A percentile compares a stretch with the other conserved stretches of the same genome.
These are phyloP conservation scores for Geotrypetes seraphini DNA, from an alignment of 2,797 vertebrate genomes.

Conservation along the genomic window DNA sequence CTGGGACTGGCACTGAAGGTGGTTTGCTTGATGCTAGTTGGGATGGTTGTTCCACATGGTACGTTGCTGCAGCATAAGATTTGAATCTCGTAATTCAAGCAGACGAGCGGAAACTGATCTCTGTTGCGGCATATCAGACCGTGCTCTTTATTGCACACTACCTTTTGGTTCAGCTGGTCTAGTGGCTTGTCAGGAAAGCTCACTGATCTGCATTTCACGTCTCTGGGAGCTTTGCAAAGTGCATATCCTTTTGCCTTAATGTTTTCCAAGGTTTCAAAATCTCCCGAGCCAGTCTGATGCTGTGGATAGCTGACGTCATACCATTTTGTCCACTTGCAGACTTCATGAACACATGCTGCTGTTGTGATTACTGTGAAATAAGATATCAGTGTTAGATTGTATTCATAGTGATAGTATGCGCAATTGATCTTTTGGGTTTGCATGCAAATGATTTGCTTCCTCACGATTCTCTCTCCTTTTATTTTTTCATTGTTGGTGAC, in stretches of 20 bases:
- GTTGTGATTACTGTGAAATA: constrained; percentile 12
- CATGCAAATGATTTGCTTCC: neutral
- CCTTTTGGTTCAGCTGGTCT: constrained; percentile 25
- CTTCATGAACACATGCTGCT: constrained; percentile 33
- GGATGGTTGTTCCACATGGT: constrained; percentile 13
- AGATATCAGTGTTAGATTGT: neutral
- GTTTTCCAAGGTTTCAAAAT: constrained; percentile 41
- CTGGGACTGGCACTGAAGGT: neutral
- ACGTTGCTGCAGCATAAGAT: constrained; percentile 35
- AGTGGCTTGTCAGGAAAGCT: neutral
- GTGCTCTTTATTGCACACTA: constrained; percentile 17
- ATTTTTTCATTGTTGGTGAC: no score
- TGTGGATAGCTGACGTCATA: constrained; percentile 27
- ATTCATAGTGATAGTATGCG: no score
- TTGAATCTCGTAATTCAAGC: constrained; percentile 48
- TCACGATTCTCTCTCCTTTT: no score
- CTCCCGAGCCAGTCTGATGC: constrained; percentile 20
- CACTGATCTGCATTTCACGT: constrained; percentile 35
- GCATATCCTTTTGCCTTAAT: constrained; percentile 24
- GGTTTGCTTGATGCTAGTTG: fast-evolving
- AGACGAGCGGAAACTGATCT: constrained; percentile 26
- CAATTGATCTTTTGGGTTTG: no score
- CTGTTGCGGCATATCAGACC: constrained; percentile 47
- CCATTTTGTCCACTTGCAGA: constrained; percentile 52
- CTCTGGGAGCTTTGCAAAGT: constrained; percentile 12